Conservation (phyloP, 2,113 vertebrate genomes). For the Oncorhynchus kisutch region DNA sequence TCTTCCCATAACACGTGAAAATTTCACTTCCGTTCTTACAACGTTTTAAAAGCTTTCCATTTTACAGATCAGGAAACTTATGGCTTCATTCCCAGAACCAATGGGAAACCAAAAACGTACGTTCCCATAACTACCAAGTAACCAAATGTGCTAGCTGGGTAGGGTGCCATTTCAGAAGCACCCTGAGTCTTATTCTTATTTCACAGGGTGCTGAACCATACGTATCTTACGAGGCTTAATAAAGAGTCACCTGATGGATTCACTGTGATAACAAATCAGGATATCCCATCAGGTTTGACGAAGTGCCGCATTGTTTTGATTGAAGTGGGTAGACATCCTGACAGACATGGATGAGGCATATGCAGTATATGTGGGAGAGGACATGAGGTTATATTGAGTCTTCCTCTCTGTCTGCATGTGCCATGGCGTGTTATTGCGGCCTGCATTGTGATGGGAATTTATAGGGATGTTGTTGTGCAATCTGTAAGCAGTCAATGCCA, state of each 20-base stretch:
- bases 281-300: conserved; percentile 69
- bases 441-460: not conserved
- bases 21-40: too few species aligned
- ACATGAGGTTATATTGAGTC: conserved; percentile 45
- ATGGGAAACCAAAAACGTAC: too few species aligned
- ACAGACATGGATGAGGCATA: conserved; percentile 42
- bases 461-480: conserved; percentile 37
- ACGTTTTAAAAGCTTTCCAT: too few species aligned
- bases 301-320: conserved; percentile 68
- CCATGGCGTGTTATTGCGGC: conserved; percentile 42
- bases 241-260: conserved; percentile 64
- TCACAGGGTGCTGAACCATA: conserved; percentile 20
- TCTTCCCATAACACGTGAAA: conserved; percentile 3
- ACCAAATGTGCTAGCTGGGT: too few species aligned
- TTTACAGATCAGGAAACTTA: too few species aligned
- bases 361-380: conserved; percentile 45
- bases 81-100: too few species aligned
- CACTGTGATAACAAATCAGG: conserved; percentile 68
- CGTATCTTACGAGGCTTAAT: conserved; percentile 54
- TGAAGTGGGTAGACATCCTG: conserved; percentile 74
- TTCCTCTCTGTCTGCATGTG: conserved; percentile 23
- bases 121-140: too few species aligned
- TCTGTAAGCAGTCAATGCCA: conserved; percentile 12
- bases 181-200: not conserved
- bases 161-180: too few species aligned